These are phyloP conservation scores for Heliopora coerulea DNA, from an alignment of 92 coral and sea anemone species.

Conservation along the genomic window DNA sequence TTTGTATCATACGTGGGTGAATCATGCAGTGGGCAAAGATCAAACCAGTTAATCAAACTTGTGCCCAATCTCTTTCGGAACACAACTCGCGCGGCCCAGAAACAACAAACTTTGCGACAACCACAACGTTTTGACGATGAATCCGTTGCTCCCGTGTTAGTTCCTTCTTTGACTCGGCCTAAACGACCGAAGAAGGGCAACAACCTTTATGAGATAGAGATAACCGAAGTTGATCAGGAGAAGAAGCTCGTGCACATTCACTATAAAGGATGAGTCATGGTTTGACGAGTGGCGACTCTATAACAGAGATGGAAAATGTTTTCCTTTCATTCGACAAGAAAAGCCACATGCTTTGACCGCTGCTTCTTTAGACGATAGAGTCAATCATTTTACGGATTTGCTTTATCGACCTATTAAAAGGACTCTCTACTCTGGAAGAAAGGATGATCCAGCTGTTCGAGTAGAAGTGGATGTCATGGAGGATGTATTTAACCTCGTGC, in stretches of 20 bases:
- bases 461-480: slow-evolving; percentile 6
- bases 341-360: slow-evolving; percentile 8
- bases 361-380: too few species aligned
- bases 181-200: too few species aligned
- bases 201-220: slow-evolving; percentile 25
- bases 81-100: too few species aligned
- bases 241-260: slow-evolving; percentile 1
- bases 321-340: neutral
- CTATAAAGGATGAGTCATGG: slow-evolving; percentile 10
- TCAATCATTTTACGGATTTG: neutral
- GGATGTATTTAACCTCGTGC: neutral
- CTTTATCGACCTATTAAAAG: neutral
- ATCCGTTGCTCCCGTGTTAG: too few species aligned
- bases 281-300: slow-evolving; percentile 29
- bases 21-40: too few species aligned
- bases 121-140: too few species aligned
- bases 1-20: too few species aligned
- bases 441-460: slow-evolving; percentile 8
- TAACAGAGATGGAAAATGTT: neutral
- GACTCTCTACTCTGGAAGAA: slow-evolving; percentile 7
- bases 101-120: too few species aligned
- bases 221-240: slow-evolving; percentile 6
- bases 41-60: too few species aligned
- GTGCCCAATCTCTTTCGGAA: too few species aligned
- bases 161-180: too few species aligned